Evolutionary conservation across 2,888 invertebrate species (phyloP).

Genomic region (Cotesia congregata): DNA sequence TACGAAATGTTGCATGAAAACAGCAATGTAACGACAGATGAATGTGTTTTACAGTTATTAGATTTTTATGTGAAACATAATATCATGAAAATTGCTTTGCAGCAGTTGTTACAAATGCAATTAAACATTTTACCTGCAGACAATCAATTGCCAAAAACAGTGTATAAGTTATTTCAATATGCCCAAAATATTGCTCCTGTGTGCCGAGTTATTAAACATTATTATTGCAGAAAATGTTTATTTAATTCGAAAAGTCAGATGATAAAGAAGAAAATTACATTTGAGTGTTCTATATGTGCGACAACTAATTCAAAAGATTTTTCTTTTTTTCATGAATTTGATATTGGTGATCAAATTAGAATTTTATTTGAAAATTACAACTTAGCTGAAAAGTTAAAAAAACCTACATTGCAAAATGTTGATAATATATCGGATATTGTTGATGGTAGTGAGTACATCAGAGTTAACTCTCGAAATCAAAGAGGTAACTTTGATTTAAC

Average conservation of each 20-base stretch:
- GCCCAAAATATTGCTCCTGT: constrained; percentile 25
- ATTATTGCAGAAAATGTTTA: constrained; percentile 32
- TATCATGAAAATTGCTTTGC: constrained; percentile 21
- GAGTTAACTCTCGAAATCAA: constrained; percentile 26
- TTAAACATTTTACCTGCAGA: constrained; percentile 17
- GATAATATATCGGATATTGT: constrained; percentile 29
- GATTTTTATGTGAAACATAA: constrained; percentile 21
- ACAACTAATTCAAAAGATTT: neutral
- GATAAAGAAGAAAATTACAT: neutral
- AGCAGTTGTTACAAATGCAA: constrained; percentile 1
- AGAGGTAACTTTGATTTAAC: constrained; percentile 40
- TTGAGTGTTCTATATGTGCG: constrained; percentile 31
- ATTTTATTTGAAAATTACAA: constrained; percentile 25
- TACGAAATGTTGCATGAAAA: constrained; percentile 1
- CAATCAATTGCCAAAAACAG: constrained; percentile 31
- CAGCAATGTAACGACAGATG: constrained; percentile 12
- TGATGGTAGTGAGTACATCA: constrained; percentile 30
- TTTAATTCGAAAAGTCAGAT: constrained; percentile 9
- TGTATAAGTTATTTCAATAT: constrained; percentile 33
- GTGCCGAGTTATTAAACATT: constrained; percentile 24
- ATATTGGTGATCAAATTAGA: constrained; percentile 27
- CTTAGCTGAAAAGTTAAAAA: constrained; percentile 28
- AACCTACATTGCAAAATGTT: neutral
- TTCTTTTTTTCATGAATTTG: constrained; percentile 19
- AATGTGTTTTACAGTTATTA: constrained; percentile 10